Percentiles rank a stretch among this genome's conserved stretches.
Evolutionary conservation across 2,888 invertebrate genomes (phyloP).

Genomic region (Reticulitermes lucifugus): DNA sequence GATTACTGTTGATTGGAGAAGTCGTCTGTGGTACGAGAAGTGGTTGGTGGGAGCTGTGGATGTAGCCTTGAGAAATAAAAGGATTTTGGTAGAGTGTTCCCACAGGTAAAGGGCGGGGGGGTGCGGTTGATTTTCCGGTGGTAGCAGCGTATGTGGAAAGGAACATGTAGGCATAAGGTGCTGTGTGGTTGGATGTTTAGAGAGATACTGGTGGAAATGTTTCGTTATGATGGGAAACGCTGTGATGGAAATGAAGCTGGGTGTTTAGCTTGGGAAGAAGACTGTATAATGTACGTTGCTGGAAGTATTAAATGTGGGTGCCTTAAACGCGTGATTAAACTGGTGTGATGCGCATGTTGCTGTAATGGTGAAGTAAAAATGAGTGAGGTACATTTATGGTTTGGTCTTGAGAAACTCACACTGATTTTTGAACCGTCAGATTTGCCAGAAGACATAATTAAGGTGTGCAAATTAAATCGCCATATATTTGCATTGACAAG

Average conservation of each 20-base stretch:
- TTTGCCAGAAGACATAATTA: slow-evolving; percentile 60
- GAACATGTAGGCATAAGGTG: no score
- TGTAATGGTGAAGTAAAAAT: slow-evolving; percentile 28
- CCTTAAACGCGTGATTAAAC: not conserved
- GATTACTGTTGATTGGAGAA: no score
- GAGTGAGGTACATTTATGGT: slow-evolving; percentile 59
- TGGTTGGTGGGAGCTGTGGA: no score
- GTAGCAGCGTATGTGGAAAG: no score
- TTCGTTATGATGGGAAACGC: no score
- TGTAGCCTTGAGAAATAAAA: no score
- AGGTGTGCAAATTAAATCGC: slow-evolving; percentile 64
- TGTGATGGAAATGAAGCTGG: not conserved
- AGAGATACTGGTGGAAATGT: not conserved
- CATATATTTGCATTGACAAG: slow-evolving; percentile 65
- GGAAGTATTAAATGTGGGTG: not conserved
- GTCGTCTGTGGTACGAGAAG: no score
- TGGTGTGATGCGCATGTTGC: not conserved
- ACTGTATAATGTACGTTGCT: not conserved
- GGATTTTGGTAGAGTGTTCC: no score
- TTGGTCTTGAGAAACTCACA: slow-evolving; percentile 59
- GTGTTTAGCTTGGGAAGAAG: not conserved
- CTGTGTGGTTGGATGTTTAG: not conserved
- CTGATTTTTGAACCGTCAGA: slow-evolving; percentile 58
- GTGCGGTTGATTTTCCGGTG: no score
- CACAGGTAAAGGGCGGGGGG: no score